Evolutionary conservation across 2,797 vertebrate genomes (phyloP).

Genomic region (Leptodactylus fallax): DNA sequence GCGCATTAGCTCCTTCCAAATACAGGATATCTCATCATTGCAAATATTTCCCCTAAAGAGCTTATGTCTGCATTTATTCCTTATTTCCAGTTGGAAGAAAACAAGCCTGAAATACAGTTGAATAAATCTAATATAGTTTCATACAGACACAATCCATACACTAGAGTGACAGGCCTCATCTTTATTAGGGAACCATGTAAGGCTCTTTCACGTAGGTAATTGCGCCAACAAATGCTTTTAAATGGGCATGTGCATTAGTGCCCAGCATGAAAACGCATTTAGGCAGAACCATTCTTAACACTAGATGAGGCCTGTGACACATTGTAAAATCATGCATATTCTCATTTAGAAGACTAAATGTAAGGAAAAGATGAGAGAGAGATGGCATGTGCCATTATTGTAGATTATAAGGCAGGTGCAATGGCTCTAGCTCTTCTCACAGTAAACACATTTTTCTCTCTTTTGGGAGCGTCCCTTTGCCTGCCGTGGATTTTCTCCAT

Average conservation of each 20-base stretch:
- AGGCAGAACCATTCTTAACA: neutral
- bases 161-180: neutral
- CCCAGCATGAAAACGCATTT: constrained; percentile 9
- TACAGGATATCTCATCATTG: too few species aligned
- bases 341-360: neutral
- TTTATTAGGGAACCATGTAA: constrained; percentile 27
- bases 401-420: neutral
- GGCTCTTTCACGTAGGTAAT: constrained; percentile 30
- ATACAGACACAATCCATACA: neutral
- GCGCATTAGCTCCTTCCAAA: too few species aligned
- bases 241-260: constrained; percentile 16
- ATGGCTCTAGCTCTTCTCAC: neutral
- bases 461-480: constrained; percentile 52
- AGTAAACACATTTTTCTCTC: constrained; percentile 42
- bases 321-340: neutral
- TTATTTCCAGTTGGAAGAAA: neutral
- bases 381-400: neutral
- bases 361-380: neutral
- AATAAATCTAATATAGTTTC: neutral
- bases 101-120: neutral
- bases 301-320: neutral
- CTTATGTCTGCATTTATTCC: neutral
- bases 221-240: neutral
- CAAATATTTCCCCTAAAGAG: too few species aligned
- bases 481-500: constrained; percentile 51